Evolutionary conservation across 2,113 vertebrate genomes (phyloP).

Genomic region (Sinocyclocheilus maitianheensis): DNA sequence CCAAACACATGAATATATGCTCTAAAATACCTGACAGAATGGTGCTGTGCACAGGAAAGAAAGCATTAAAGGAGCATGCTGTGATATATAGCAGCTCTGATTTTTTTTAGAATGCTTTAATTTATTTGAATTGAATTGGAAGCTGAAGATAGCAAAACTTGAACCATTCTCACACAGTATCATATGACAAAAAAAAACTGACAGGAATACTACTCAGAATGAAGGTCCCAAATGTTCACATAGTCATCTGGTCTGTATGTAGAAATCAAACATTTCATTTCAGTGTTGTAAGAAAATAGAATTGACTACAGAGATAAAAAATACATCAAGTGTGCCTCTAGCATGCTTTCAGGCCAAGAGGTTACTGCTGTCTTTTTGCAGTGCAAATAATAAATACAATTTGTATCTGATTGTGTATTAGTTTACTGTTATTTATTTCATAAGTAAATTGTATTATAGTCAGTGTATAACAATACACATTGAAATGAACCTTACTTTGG

Average conservation of each 20-base stretch:
- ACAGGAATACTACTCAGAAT: background rate
- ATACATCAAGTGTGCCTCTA: background rate
- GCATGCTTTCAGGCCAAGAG: background rate
- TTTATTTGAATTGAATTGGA: conserved; percentile 3
- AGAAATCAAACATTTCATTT: background rate
- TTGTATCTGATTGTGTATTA: background rate
- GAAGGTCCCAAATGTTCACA: conserved; percentile 3
- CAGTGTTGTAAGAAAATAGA: background rate
- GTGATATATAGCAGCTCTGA: background rate
- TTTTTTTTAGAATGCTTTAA: background rate
- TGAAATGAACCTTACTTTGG: background rate
- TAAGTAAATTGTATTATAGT: background rate
- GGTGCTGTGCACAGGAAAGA: background rate
- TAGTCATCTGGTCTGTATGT: background rate
- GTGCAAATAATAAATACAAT: conserved; percentile 12
- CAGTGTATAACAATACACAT: background rate
- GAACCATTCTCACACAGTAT: background rate
- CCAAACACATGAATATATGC: background rate
- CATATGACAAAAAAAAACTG: background rate
- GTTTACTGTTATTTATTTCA: background rate
- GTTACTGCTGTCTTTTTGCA: background rate
- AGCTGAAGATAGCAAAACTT: conserved; percentile 5
- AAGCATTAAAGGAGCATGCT: background rate
- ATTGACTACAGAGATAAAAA: background rate
- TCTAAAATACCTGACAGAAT: background rate